Evolutionary conservation across 2,797 vertebrate genomes (phyloP).

Genomic region (Acanthurus leucopareius): DNA sequence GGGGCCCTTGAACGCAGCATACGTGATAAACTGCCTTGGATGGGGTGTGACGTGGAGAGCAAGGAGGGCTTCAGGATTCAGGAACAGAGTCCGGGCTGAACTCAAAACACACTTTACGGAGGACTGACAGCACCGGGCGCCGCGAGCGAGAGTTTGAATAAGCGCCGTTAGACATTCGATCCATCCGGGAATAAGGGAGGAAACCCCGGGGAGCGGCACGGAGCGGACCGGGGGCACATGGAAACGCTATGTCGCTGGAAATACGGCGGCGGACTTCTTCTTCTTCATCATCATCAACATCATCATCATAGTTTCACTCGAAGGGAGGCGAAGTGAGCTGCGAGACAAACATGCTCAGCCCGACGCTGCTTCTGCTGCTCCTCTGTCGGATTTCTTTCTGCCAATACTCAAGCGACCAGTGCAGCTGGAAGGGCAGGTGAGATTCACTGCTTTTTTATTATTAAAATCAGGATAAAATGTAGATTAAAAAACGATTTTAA

Average conservation of each 20-base stretch:
- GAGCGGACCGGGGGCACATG: conserved; percentile 60
- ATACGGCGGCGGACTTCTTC: conserved; percentile 62
- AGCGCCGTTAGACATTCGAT: background rate
- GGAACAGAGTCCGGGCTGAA: conserved; percentile 10
- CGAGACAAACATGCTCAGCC: conserved; percentile 84
- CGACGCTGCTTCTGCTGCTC: conserved; percentile 83
- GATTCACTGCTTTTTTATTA: background rate
- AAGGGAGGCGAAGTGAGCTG: conserved; percentile 75
- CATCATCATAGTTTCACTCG: conserved; percentile 56
- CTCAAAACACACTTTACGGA: conserved; percentile 27
- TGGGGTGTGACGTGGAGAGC: conserved; percentile 71
- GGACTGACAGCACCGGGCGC: background rate
- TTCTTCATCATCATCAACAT: background rate
- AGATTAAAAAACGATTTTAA: too few relatives aligned
- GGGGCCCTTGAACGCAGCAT: conserved; percentile 64
- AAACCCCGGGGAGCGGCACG: background rate
- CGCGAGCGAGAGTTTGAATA: background rate
- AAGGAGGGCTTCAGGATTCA: conserved; percentile 41
- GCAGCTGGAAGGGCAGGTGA: conserved; percentile 99
- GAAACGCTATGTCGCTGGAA: conserved; percentile 79
- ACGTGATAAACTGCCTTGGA: conserved; percentile 29
- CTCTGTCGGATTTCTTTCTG: conserved; percentile 85
- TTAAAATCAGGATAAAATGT: background rate
- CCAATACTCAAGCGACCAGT: conserved; percentile 97
- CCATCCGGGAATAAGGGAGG: background rate